Evolutionary conservation across 1,140 invertebrate species (phyloP), one percentile per base, ranked within the genome.

Genomic region (Hermetia illucens): DNA sequence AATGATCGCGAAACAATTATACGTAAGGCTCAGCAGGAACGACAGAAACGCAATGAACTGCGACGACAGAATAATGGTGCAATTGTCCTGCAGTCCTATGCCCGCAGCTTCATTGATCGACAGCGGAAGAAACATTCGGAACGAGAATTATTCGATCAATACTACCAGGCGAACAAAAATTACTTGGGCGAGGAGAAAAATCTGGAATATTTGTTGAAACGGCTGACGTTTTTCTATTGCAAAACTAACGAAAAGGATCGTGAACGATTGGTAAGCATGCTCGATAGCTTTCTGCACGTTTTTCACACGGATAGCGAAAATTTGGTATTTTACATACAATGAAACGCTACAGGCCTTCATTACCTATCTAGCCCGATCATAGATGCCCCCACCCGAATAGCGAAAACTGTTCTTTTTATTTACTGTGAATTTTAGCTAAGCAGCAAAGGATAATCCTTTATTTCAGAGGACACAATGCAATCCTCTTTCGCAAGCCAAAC

Each of bases 31-130:
- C 83, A 89, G 47, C 67, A 75, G 49, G 86, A 94, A 63, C 70
- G 91, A 47, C 69, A 78, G 34, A 89, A 90, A 64, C 65, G 90
- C 58, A 86, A 88, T 68, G 83, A 84, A 60, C 46, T 62, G 13
- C 55, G 58, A 3, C 48, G 48, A 27, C 55, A 51, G 49, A 86
- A 69, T 69, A 82, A 57, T 69, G 78, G 46, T 64, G 87, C 46
- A 61, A 71, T 53, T 68, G 71, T 52, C 55, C 75, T 45, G 79
- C 46, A 78, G 34, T 60, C 82, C 2, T 76, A 74, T 57, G 72
- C 78, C n/a, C 66, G 87, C 43, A 80, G 85, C 43, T 88, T 77
- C 47, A 57, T 80, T 12, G 66, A 66, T 15, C 70, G 86, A 30
- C 77, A 77, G 52, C 64, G 65, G 37, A 65, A 69, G 27, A 83